Base-by-base conservation (phyloP, 2,113 vertebrate species). In the Pycnonotus jocosus region DNA sequence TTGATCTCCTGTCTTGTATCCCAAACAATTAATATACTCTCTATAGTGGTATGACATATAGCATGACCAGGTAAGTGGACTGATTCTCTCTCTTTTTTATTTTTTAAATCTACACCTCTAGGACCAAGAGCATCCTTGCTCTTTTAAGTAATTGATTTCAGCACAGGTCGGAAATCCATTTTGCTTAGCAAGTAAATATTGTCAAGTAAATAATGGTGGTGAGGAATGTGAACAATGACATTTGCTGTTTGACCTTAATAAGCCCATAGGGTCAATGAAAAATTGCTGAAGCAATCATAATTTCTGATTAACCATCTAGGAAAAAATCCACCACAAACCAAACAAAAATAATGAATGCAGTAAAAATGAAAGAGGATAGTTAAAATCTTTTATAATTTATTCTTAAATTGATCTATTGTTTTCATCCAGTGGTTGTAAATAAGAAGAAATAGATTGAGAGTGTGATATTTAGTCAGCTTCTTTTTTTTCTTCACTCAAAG, bases 191-290 rank as follows among this genome's bases (percentile, higher is more conserved):
- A 77, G 40, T 61, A 93, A 95, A 58, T 93, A 82, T 40, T 87
- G 76, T 74, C 83, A 74, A 94, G n/a, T 61, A 93, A 58, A 76
- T 81, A 90, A 54, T 92, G 38, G 40, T 92, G 42, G 51, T 96
- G 74, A 95, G 64, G 58, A 93, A 88, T 86, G 48, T 3, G 61
- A 94, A 86, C 56, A 64, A 93, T 92, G 58, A 54, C 38, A 87
- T 96, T 96, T 88, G 12, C 8, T 95, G 74, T 86, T 92, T 90
- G 53, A 95, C 77, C 60, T 88, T 76, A 58, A 88, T 37, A 66
- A 25, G 15, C 25, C 15, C 53, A 78, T 3, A 60, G 21, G 33
- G 35, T 78, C 87, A 91, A 72, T 53, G 53, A 74, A 80, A 87
- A 90, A 71, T 45, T 69, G 35, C 22, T 76, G 58, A 86, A 85